Evolutionary conservation across 2,113 vertebrate species (phyloP).

Genomic region (Alosa alosa): DNA sequence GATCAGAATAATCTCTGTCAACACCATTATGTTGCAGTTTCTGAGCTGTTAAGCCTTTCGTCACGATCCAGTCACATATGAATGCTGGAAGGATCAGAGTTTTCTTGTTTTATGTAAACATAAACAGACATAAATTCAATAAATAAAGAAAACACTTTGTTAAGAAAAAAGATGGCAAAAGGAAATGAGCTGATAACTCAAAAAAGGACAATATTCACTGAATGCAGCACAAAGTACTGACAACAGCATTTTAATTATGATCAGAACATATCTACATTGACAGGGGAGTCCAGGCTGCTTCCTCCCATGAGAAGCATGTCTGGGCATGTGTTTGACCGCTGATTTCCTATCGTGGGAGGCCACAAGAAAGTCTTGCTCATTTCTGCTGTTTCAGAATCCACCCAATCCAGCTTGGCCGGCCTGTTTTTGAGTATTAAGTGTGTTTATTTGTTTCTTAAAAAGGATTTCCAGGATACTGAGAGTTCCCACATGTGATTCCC

Average conservation of each 20-base stretch:
- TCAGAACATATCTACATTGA: neutral
- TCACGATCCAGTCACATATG: neutral
- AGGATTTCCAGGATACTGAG: constrained; percentile 25
- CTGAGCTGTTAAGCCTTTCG: neutral
- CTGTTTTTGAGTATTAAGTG: neutral
- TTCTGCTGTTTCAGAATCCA: neutral
- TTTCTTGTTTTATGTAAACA: neutral
- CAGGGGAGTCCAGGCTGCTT: neutral
- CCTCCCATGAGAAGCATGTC: neutral
- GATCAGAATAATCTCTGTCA: neutral
- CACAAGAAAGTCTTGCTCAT: neutral
- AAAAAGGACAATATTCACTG: neutral
- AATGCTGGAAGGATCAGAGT: neutral
- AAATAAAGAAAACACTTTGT: neutral
- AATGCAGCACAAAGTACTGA: neutral
- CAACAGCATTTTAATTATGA: neutral
- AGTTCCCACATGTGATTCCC: constrained; percentile 38
- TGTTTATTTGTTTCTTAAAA: constrained; percentile 30
- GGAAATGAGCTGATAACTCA: neutral
- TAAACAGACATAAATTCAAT: neutral
- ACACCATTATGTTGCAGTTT: neutral
- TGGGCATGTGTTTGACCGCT: constrained; percentile 7
- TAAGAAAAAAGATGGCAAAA: neutral
- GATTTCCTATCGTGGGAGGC: neutral
- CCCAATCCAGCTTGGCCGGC: neutral